Evolutionary conservation across 2,888 invertebrate genomes (phyloP), one percentile per base, ranked within the genome.

Genomic region (Patella ulyssiponensis): DNA sequence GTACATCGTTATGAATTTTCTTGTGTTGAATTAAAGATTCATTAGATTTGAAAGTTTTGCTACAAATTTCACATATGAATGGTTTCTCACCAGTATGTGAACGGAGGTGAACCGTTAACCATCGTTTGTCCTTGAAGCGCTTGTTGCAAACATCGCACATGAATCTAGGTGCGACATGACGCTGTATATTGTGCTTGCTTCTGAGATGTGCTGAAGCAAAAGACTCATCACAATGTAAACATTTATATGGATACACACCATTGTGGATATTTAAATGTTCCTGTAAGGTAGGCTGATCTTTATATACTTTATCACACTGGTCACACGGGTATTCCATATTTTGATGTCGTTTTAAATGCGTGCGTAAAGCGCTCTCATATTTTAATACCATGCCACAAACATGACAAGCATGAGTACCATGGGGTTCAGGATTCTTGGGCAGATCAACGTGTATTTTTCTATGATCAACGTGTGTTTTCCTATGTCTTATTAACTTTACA

Each of bases 41-140:
- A 12, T 12, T 15, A 64, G 64, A 64, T 23, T 4, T 23, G 23
- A 64, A 64, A 20, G 64, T 23, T 23, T 64, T 64, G 23, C 64
- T 64, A 64, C 64, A 64, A 0, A 23, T 23, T 12, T 64, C 64
- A 64, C 64, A 64, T 14, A 23, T 23, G 64, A 12, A 64, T 3
- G 64, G 64, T 64, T 64, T 64, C 23, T 64, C 64, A 12, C 64
- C 64, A 23, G 64, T 64, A 64, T 64, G 64, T 23, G 23, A 11
- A 23, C 64, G 20, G 11, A 17, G 11, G 4, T 64, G 64, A 12
- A 20, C 14, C 14, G 14, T 11, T 5, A 64, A 23, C 2, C 20
- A 23, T 7, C 20, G 23, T 14, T 64, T 64, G 20, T 64, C 12
- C 23, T 3, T 64, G 14, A 5, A 64, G 14, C 20, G 23, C 64